A percentile compares a stretch with the other conserved stretches of the same genome.
Conservation (phyloP, 2,797 vertebrate species). For the Carduelis carduelis region DNA sequence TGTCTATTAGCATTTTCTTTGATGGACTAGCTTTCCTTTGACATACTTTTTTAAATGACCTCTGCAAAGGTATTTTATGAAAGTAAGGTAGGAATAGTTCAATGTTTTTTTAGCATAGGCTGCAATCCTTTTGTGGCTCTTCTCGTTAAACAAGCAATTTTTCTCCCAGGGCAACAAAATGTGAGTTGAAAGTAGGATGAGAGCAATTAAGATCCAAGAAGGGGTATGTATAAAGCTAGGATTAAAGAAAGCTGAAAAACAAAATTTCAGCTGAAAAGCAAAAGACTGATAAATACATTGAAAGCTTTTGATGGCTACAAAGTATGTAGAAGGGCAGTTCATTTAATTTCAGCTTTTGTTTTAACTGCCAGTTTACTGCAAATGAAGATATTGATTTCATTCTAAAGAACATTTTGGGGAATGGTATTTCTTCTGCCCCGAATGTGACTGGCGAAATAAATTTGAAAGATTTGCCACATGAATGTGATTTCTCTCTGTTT, state of each 20-base stretch:
- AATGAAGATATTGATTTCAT: neutral
- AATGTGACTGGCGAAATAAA: neutral
- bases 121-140: neutral
- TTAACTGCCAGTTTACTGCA: neutral
- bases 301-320: neutral
- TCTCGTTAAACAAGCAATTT: neutral
- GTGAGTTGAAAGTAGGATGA: neutral
- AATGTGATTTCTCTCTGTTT: neutral
- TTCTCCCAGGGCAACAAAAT: slow-evolving; percentile 13
- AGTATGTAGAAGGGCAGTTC: neutral
- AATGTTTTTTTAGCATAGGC: neutral
- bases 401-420: neutral
- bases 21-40: slow-evolving; percentile 7
- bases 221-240: neutral
- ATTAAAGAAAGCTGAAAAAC: neutral
- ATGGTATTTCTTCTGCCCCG: neutral
- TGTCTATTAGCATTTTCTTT: slow-evolving; percentile 17
- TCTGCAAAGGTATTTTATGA: neutral
- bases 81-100: neutral
- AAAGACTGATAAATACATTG: neutral
- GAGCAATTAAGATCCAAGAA: slow-evolving; percentile 20
- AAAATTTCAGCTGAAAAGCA: slow-evolving; percentile 1
- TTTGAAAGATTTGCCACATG: neutral
- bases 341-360: neutral
- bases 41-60: neutral